Percentiles rank a stretch among this genome's conserved stretches.
Evolutionary conservation across 2,797 vertebrate genomes (phyloP).

Genomic region (Hippocampus kuda): DNA sequence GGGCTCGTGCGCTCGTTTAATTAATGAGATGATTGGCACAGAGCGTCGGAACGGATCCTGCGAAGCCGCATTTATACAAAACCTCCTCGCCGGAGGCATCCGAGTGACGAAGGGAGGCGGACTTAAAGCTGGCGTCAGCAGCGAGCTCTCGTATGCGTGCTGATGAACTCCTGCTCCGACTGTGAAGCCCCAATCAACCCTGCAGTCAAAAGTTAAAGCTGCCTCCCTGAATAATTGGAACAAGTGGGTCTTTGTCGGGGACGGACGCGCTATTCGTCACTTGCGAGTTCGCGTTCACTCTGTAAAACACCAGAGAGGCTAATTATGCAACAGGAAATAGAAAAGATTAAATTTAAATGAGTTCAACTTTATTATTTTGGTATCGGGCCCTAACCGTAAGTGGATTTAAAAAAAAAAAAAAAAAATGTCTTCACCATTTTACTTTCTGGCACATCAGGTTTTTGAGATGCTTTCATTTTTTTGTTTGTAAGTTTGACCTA

Average conservation of each 20-base stretch:
- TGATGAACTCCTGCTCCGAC: constrained; percentile 47
- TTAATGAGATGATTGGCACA: constrained; percentile 43
- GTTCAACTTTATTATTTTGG: no score
- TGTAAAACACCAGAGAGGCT: neutral
- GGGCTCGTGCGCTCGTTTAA: constrained; percentile 31
- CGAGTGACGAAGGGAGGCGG: constrained; percentile 36
- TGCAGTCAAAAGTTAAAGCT: constrained; percentile 20
- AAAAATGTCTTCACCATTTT: no score
- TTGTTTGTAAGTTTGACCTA: no score
- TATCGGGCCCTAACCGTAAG: no score
- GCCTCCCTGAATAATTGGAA: constrained; percentile 31
- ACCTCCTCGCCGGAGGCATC: constrained; percentile 31
- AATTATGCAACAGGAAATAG: constrained; percentile 6
- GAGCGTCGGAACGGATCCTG: constrained; percentile 26
- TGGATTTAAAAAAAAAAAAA: no score
- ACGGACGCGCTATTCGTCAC: constrained; percentile 8
- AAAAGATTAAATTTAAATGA: neutral
- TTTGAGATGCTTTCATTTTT: no score
- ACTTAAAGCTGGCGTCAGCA: constrained; percentile 42
- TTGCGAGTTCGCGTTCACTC: neutral
- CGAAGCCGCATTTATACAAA: constrained; percentile 37
- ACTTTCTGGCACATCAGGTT: no score
- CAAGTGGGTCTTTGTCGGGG: constrained; percentile 28
- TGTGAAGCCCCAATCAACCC: constrained; percentile 44
- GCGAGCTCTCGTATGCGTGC: constrained; percentile 47